These are phyloP conservation scores for Tretioscincus oriximinensis DNA, from an alignment of 2,113 vertebrate genomes.

Conservation along the genomic window DNA sequence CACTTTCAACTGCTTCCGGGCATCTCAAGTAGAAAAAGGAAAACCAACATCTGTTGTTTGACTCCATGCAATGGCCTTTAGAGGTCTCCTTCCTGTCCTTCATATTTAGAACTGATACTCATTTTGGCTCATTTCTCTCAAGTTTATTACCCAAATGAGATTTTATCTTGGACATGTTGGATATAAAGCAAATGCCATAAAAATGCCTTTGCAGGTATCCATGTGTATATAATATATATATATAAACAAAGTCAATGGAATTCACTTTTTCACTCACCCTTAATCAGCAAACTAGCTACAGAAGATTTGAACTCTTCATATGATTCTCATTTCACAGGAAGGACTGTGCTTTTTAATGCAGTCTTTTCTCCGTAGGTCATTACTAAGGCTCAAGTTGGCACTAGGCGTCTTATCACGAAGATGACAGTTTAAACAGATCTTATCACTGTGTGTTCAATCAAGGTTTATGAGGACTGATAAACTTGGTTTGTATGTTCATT, in stretches of 20 bases:
- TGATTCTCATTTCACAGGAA: neutral
- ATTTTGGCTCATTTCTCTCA: too few species aligned
- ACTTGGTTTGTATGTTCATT: slow-evolving; percentile 78
- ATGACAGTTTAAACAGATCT: slow-evolving; percentile 97
- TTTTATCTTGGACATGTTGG: too few species aligned
- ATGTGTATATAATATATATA: too few species aligned
- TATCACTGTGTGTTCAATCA: slow-evolving; percentile 98
- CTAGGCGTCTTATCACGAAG: slow-evolving; percentile 84
- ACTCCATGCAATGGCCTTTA: too few species aligned
- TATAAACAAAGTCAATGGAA: fast-evolving
- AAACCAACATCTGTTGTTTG: too few species aligned
- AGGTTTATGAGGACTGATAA: slow-evolving; percentile 98
- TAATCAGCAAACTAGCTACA: fast-evolving
- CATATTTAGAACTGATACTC: too few species aligned
- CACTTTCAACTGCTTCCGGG: too few species aligned
- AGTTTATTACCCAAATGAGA: too few species aligned
- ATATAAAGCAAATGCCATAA: too few species aligned
- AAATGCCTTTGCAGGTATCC: too few species aligned
- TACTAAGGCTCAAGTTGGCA: slow-evolving; percentile 65
- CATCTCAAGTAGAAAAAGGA: too few species aligned
- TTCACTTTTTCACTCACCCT: neutral
- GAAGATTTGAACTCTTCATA: slow-evolving; percentile 29
- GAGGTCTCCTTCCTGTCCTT: too few species aligned
- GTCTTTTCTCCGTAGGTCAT: slow-evolving; percentile 45
- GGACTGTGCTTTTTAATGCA: slow-evolving; percentile 46